These are phyloP conservation scores for Drosophila setosimentum DNA, from an alignment of 2,888 invertebrate species.

Conservation along the genomic window DNA sequence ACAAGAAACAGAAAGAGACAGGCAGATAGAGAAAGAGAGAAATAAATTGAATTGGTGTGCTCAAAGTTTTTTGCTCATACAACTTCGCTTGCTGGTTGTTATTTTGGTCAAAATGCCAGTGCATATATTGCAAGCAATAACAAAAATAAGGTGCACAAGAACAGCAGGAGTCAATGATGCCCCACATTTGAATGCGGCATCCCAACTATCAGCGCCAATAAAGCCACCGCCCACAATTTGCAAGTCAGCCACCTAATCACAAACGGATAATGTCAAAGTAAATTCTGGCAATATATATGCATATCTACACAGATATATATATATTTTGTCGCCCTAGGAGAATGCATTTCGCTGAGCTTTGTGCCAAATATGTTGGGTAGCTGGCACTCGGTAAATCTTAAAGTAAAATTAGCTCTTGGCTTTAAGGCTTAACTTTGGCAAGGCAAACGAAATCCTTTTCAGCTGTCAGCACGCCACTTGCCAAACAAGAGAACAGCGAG, in stretches of 20 bases:
- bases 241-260: constrained; percentile 79
- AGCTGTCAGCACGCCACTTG: constrained; percentile 81
- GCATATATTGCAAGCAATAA: constrained; percentile 55
- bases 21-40: background rate
- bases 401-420: constrained; percentile 80
- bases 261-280: constrained; percentile 75
- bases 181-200: constrained; percentile 37
- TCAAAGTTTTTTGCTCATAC: constrained; percentile 60
- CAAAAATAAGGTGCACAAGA: constrained; percentile 3
- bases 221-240: constrained; percentile 61
- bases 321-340: constrained; percentile 1
- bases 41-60: constrained; percentile 21
- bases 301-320: background rate
- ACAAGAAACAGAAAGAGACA: constrained; percentile 25
- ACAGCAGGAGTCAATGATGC: constrained; percentile 21
- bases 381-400: constrained; percentile 68
- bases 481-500: constrained; percentile 68
- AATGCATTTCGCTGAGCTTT: constrained; percentile 50
- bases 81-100: constrained; percentile 45
- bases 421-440: constrained; percentile 81
- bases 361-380: constrained; percentile 55
- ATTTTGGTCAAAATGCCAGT: constrained; percentile 27
- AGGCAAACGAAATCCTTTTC: constrained; percentile 78
- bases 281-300: constrained; percentile 12
- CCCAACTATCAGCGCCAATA: constrained; percentile 25